Evolutionary conservation across 2,113 vertebrate species (phyloP), one percentile per base, ranked within the genome.

Genomic region (Circaetus cinerascens): DNA sequence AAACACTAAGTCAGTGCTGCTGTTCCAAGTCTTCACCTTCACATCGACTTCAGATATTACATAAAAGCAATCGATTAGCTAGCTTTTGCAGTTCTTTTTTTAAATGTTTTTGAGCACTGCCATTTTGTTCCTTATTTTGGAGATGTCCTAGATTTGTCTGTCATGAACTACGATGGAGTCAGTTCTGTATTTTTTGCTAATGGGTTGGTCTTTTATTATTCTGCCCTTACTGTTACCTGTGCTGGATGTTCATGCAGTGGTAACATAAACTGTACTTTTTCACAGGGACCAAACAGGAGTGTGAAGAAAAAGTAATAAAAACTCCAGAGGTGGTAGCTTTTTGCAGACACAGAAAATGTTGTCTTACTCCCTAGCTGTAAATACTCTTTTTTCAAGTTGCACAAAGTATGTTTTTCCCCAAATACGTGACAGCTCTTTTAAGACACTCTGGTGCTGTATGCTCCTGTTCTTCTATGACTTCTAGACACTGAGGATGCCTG

Each of bases 61-160:
- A 5, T 38, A 77, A 83, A 93, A 88, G 10, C 17, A 53, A 50
- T 64, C 38, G n/a, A 82, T 90, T 79, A 72, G 20, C 26, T 69
- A 69, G 75, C 59, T 59, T 18, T 43, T 86, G 36, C 34, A 53
- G 32, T 75, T 87, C 20, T 53, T 91, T 82, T 88, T 84, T 50
- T 1, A 83, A 93, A 79, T 68, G 56, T 67, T 86, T 91, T 76
- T 86, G 41, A 82, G 26, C 26, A 36, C 25, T 88, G 45, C 45
- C 57, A 41, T 69, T 95, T 83, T 78, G 26, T 77, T 87, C 30
- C 40, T 94, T 69, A 57, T 74, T 94, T 92, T 85, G 48, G 73
- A 80, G 23, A 59, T 86, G 93, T 82, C 94, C 90, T 83, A 95
- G 76, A 90, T 96, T 87, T 94, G 18, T 85, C 87, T 82, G 36